Base-by-base conservation (phyloP, 2,797 vertebrate genomes). In the Clarias platycephalus region DNA sequence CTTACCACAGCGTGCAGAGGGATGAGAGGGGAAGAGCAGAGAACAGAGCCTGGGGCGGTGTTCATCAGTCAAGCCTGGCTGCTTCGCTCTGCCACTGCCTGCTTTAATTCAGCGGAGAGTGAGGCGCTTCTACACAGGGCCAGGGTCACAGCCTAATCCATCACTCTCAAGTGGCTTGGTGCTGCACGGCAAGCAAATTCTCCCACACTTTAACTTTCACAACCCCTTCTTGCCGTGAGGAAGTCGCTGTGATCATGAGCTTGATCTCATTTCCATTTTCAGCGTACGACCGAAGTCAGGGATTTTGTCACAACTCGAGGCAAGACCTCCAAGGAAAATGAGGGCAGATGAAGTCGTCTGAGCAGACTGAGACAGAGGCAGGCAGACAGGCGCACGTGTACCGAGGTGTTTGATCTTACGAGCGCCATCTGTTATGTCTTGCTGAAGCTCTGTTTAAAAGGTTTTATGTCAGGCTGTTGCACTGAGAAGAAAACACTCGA, bases 11-110 rank as follows among this genome's bases (percentile, higher is more conserved):
- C 12, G 44, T 16, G 66, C 62, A 44, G 71, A 49, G 67, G n/a
- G 75, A 34, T 44, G 44, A 57, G 58, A 64, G 44, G 44, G 77
- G n/a, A 81, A 79, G 31, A 18, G 53, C 34, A 64, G 67, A 71
- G 60, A 76, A 83, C 64, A 63, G 58, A 22, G 70, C 85, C 85
- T 66, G 53, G 80, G 83, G 85, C 80, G 83, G 55, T 87, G 88
- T 84, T 86, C 82, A 87, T 88, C 88, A 87, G 86, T 88, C 83
- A 88, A 82, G 85, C 77, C 82, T 86, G 87, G 71, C 82, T 84
- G 85, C 62, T 68, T 68, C 83, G 77, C 70, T 85, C 57, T 79
- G 84, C 68, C 62, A 77, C 58, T 83, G 77, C 75, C 79, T 78
- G 77, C 37, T 78, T 60, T 89, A 87, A 85, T 88, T 89, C 86